Evolutionary conservation across 2,888 invertebrate genomes (phyloP), one percentile per base, ranked within the genome.

Genomic region (Taphrorychus bicolor): DNA sequence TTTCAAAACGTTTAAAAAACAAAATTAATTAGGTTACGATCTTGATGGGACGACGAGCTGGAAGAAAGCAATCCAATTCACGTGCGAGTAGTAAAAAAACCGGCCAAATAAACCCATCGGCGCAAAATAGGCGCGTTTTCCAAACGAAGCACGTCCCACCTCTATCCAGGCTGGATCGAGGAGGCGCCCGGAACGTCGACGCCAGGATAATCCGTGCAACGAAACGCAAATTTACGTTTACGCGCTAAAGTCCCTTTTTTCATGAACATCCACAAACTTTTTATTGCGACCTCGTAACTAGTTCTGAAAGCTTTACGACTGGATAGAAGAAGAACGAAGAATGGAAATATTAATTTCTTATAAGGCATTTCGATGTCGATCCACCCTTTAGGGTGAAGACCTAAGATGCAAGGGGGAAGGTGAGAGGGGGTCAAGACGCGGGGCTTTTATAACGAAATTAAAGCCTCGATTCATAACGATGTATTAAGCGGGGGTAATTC

Each of bases 151-250:
- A 81, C 81, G 81, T 81, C 76, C 75, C 75, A 69, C 69, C 66
- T 69, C 69, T 56, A 60, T 66, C 69, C 23, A 69, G 61, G 32
- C 66, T 52, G 69, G 58, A 66, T 66, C 61, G 66, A 62, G 73
- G 73, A 71, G 80, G 80, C 82, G 82, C 82, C 82, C 79, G 80
- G 82, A 81, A 79, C 76, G 75, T 79, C 80, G 82, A 80, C 82
- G 82, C 82, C 82, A 81, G 73, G 80, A 80, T 82, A 82, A 81
- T 82, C 82, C 81, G 76, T 57, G 63, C 58, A 59, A 58, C 59
- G 59, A 63, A 63, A 68, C 63, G 68, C 68, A 68, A 68, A 68
- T 68, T 62, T 45, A 53, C 68, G 68, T 62, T 54, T 68, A 57
- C 52, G 53, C 52, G 56, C 14, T 58, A 14, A 18, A 58, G n/a